Conservation (phyloP, 2,797 vertebrate genomes). For the Anolis apletophallus region DNA sequence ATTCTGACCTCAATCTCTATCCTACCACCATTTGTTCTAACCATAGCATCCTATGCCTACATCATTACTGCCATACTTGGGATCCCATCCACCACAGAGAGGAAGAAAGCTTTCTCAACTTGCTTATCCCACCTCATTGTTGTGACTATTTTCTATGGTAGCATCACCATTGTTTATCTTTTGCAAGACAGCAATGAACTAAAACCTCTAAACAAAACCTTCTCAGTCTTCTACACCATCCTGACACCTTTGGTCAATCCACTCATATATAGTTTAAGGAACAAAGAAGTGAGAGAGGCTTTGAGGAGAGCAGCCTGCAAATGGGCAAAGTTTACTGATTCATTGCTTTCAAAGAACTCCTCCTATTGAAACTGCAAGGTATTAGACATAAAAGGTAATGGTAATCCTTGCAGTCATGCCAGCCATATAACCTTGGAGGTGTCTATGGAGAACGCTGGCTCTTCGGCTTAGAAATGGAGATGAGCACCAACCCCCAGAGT, state of each 20-base stretch:
- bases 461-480: too few relatives aligned
- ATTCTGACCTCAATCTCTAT: not conserved
- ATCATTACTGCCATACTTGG: conserved; percentile 23
- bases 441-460: too few relatives aligned
- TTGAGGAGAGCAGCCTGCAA: conserved; percentile 29
- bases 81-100: conserved; percentile 27
- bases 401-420: too few relatives aligned
- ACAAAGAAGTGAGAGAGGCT: conserved; percentile 59
- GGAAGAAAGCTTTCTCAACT: conserved; percentile 30
- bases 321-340: not conserved
- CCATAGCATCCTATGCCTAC: conserved; percentile 9
- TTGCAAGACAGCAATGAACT: conserved; percentile 33
- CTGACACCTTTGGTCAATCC: conserved; percentile 57
- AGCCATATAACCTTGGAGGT: too few relatives aligned
- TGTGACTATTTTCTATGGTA: conserved; percentile 30
- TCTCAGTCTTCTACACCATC: conserved; percentile 57
- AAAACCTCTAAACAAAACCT: conserved; percentile 49
- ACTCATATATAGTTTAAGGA: conserved; percentile 63
- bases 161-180: conserved; percentile 15
- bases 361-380: too few relatives aligned
- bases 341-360: too few relatives aligned
- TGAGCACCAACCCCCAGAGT: too few relatives aligned
- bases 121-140: conserved; percentile 38
- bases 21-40: conserved; percentile 17
- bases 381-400: too few relatives aligned